phyloP scores from a whole-genome alignment of 1,140 invertebrate genomes.

The Hyles vespertilio region DNA sequence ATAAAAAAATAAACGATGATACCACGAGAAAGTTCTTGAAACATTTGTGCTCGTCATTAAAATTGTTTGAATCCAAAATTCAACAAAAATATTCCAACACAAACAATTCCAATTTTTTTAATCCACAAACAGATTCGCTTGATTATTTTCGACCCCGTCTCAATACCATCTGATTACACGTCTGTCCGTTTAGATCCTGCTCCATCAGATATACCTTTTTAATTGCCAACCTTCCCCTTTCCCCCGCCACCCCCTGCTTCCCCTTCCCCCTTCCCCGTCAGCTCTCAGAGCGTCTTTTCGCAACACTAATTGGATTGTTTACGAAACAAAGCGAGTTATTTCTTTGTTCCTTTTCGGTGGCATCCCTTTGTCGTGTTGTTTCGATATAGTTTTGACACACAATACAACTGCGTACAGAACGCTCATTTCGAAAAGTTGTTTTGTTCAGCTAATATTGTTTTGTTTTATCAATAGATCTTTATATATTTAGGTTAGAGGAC shows the following conservation, averaged over 20 bases:
- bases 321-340: conserved; percentile 12
- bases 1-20: too few species aligned
- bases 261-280: not conserved
- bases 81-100: conserved; percentile 1
- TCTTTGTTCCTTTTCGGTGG: conserved; percentile 8
- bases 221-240: not conserved
- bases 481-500: too few species aligned
- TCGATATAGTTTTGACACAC: conserved; percentile 5
- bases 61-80: too few species aligned
- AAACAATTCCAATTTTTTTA: not conserved
- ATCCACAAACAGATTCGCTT: too few species aligned
- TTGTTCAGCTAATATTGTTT: not conserved
- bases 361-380: conserved; percentile 6
- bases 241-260: too few species aligned
- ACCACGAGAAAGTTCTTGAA: too few species aligned
- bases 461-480: not conserved
- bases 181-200: not conserved
- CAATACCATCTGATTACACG: not conserved
- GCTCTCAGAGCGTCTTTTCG: conserved; percentile 6
- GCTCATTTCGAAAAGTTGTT: not conserved
- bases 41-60: too few species aligned
- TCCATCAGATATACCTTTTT: conserved; percentile 5
- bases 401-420: not conserved
- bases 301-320: conserved; percentile 15
- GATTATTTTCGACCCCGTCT: not conserved